Evolutionary conservation across 2,113 vertebrate species (phyloP), one percentile per base, ranked within the genome.

Genomic region (Cariama cristata): DNA sequence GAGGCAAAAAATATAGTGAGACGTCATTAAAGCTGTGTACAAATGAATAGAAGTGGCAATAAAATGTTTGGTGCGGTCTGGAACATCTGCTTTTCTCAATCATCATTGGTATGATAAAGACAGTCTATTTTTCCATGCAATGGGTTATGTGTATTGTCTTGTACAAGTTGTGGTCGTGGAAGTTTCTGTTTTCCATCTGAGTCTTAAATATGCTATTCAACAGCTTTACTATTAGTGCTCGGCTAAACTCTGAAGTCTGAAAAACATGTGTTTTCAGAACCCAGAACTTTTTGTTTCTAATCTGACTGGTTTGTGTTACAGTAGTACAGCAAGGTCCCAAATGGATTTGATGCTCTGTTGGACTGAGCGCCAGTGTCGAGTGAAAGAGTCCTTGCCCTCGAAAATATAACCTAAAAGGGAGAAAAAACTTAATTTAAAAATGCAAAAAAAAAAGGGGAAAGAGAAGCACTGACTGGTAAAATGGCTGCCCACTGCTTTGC

Each of bases 161-260:
- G 40, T 81, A 92, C 60, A 84, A 75, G n/a, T 96, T 94, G 91
- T 94, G 89, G 90, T 77, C 88, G 83, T 45, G 35, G n/a, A 91
- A 69, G 66, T 94, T 96, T 89, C 96, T 95, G 93, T 38, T 96
- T 96, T 76, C 81, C 74, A 76, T 94, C 81, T 87, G 28, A 79
- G 58, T 35, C 52, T 88, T 93, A 94, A 94, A 79, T 52, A 93
- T 4, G 6, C 45, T 79, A 52, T 85, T 95, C 95, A 91, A 55
- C 87, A 93, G 88, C 82, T 83, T 95, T 62, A 22, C 77, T 83
- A 6, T 63, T 83, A 83, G 85, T 59, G 50, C 56, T 72, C 35
- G 2, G 35, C 81, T 93, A 40, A 67, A 82, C 79, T 85, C 62
- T 85, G 50, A 80, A 88, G 74, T 52, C 79, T 92, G 94, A 92